Percentiles rank a stretch among this genome's conserved stretches.
These are phyloP conservation scores for Thomomys bottae DNA, from an alignment of 2,113 vertebrate species.

Conservation along the genomic window DNA sequence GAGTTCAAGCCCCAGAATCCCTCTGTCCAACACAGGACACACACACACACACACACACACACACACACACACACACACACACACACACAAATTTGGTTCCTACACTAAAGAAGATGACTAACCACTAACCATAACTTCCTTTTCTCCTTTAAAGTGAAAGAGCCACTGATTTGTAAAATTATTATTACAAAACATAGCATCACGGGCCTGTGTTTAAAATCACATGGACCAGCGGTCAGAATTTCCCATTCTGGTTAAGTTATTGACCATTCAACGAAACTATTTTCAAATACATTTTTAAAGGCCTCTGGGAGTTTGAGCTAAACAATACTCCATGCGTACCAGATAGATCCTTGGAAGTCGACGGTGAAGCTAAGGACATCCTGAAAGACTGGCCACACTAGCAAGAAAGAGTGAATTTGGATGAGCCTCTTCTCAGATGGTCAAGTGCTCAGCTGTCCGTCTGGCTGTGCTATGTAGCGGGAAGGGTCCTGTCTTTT, in stretches of 20 bases:
- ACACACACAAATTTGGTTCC: background rate
- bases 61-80: background rate
- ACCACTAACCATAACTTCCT: background rate
- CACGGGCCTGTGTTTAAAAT: background rate
- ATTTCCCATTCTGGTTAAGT: background rate
- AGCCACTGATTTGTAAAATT: background rate
- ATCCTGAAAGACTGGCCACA: background rate
- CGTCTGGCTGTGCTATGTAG: background rate
- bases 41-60: background rate
- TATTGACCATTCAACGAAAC: constrained; percentile 18
- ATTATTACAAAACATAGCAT: background rate
- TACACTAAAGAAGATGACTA: background rate
- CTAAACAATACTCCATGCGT: background rate
- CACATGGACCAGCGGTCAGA: background rate
- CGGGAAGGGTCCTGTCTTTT: background rate
- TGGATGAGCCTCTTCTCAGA: background rate
- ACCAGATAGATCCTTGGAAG: background rate
- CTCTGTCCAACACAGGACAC: no score
- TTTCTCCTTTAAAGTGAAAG: background rate
- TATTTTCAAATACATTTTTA: constrained; percentile 19
- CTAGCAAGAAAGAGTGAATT: background rate
- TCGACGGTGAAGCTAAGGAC: background rate
- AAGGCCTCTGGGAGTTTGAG: background rate
- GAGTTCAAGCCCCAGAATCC: no score
- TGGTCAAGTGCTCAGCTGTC: background rate